Base-by-base conservation (phyloP, 2,888 invertebrate species). In the Pristionchus maxplancki region DNA sequence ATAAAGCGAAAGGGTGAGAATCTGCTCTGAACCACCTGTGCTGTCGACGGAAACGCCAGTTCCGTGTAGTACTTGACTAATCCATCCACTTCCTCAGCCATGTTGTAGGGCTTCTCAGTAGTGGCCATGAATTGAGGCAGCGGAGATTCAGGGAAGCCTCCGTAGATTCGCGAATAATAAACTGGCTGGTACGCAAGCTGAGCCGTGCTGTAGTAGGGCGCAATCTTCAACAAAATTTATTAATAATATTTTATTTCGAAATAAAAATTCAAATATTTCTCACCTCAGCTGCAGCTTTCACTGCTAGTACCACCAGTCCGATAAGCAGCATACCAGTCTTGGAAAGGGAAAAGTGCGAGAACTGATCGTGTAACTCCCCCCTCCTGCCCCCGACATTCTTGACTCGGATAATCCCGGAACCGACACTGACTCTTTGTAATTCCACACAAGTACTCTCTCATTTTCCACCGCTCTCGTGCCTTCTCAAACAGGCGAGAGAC, bases 391-490 rank as follows among this genome's bases (percentile, higher is more conserved):
- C 11, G 15, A 9, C 74, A 78, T 44, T 78, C 74, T 74, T 74
- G 74, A 74, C 37, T 44, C n/a, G n/a, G 78, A 78, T 78, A 78
- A 78, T 78, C 78, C 78, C 78, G 44, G 78, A 44, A 78, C 78
- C 44, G 28, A 17, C 67, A 34, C 24, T 24, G 40, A 24, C 67
- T 44, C 15, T 28, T 13, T 20, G 37, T 71, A 71, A 37, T 71
- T 28, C 78, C 67, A n/a, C n/a, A n/a, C n/a, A 1, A 20, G 31
- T 15, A 15, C 34, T 34, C 67, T 67, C 67, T 67, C 34, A 17
- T 67, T 67, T 13, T 15, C 67, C 31, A 15, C 13, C 31, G 67
- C 34, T 34, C 67, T 67, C 67, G 20, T 20, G 5, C 50, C 50
- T 0, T 50, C 50, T 50, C 50, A 20, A 5, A 50, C 20, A 2